Conservation (phyloP, 2,888 invertebrate species). For the Pterostichus madidus region DNA sequence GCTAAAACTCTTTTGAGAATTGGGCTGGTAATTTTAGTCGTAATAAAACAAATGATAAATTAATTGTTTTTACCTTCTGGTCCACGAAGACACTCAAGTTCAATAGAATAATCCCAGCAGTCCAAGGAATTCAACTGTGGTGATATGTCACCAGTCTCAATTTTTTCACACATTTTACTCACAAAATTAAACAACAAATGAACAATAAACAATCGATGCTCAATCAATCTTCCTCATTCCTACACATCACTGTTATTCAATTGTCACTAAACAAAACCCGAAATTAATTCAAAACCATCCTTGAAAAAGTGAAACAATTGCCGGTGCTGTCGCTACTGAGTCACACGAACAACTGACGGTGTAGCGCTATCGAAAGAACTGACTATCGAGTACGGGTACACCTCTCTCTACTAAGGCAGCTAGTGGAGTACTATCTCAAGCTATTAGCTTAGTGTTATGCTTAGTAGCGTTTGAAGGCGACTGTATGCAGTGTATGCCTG, state of each 20-base stretch:
- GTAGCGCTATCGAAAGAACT: neutral
- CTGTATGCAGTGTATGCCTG: neutral
- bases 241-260: neutral
- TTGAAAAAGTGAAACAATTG: neutral
- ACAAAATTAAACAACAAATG: neutral
- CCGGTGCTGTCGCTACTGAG: neutral
- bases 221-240: neutral
- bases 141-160: conserved; percentile 75
- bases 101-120: conserved; percentile 92
- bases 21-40: too few relatives aligned
- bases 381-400: neutral
- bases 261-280: conserved; percentile 2
- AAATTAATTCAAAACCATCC: neutral
- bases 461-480: too few relatives aligned
- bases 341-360: neutral
- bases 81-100: conserved; percentile 88
- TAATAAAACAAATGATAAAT: too few relatives aligned
- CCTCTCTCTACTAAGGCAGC: neutral
- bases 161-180: conserved; percentile 72
- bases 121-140: conserved; percentile 85
- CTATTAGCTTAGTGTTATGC: neutral
- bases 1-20: too few relatives aligned
- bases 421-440: neutral
- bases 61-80: conserved; percentile 82
- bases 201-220: neutral